phyloP scores from a whole-genome alignment of 2,888 invertebrate genomes.

The Platycheirus albimanus region DNA sequence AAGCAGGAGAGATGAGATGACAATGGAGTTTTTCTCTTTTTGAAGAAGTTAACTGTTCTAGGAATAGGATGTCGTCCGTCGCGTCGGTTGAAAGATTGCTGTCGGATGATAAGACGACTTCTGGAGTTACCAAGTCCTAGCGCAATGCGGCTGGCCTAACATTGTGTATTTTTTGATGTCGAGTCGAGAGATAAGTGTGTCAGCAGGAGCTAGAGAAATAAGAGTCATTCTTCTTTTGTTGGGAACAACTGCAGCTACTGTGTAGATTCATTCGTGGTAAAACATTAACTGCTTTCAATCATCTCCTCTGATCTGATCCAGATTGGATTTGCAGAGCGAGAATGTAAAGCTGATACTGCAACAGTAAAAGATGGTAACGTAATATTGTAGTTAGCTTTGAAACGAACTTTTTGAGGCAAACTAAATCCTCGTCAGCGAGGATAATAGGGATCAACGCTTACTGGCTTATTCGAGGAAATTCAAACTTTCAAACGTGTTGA shows the following conservation, averaged over 20 bases:
- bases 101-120: constrained; percentile 5
- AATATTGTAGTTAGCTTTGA: no score
- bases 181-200: neutral
- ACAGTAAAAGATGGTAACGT: no score
- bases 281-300: no score
- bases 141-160: neutral
- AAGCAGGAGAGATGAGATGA: neutral
- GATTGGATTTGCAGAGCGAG: no score
- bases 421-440: no score
- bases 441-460: no score
- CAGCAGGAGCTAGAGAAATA: constrained; percentile 1
- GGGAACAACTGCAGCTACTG: neutral
- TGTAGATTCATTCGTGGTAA: neutral
- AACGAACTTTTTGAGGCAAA: no score
- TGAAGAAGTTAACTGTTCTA: constrained; percentile 6
- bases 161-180: neutral
- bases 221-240: neutral
- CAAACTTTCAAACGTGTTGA: no score
- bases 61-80: constrained; percentile 8
- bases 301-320: no score
- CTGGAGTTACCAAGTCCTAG: neutral
- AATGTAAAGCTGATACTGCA: no score
- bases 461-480: no score
- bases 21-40: neutral
- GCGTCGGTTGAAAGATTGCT: neutral